Evolutionary conservation across 2,888 invertebrate genomes (phyloP).

Genomic region (Apamea crenata): DNA sequence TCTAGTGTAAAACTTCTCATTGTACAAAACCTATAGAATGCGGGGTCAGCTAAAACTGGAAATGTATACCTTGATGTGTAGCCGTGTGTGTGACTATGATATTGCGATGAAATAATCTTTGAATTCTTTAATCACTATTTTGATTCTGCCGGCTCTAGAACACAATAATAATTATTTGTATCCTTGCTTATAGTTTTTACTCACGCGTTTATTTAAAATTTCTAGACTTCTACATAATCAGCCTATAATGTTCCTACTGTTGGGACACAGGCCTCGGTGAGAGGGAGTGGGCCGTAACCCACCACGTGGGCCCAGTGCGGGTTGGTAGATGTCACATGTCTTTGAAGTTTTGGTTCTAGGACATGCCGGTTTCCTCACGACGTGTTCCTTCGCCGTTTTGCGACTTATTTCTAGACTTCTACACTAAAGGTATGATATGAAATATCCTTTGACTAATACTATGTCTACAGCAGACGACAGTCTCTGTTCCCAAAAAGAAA

Average conservation of each 20-base stretch:
- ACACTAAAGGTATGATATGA: background rate
- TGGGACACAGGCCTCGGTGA: no score
- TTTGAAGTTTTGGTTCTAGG: no score
- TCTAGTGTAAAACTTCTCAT: background rate
- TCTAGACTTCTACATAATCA: background rate
- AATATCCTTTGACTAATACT: background rate
- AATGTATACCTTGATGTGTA: background rate
- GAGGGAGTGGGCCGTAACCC: no score
- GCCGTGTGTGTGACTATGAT: background rate
- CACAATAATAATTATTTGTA: background rate
- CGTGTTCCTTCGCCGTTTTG: no score
- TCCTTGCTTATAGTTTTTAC: background rate
- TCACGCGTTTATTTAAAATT: background rate
- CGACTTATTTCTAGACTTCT: no score
- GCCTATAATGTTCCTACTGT: background rate
- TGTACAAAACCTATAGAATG: background rate
- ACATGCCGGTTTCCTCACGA: no score
- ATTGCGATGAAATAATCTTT: background rate
- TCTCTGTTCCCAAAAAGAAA: conserved; percentile 40
- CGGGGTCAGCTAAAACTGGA: background rate
- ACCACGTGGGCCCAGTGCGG: no score
- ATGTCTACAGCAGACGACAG: conserved; percentile 11
- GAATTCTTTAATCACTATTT: background rate
- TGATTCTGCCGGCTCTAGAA: background rate
- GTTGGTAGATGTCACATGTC: no score